Base-by-base conservation (phyloP, 2,113 vertebrate species). In the Corapipo altera region DNA sequence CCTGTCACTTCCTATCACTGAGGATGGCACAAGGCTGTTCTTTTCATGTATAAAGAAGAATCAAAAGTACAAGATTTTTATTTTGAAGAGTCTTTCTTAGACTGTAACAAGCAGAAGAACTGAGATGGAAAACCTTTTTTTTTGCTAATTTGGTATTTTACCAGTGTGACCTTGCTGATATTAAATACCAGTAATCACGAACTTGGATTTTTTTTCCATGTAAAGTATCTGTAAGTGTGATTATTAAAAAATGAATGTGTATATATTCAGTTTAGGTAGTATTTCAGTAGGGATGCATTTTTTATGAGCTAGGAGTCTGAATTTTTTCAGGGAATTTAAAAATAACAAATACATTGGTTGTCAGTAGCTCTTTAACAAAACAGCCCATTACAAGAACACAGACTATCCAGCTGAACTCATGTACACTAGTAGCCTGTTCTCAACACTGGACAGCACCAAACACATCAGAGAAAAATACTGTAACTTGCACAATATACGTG, bases 1-100 rank as follows among this genome's bases (percentile, higher is more conserved):
- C 88, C 96, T 96, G 81, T 91, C 92, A 75, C 80, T 85, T 96
- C 83, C 91, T 88, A 13, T 83, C 80, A 93, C 94, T 44, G 87
- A 95, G 81, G 52, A 62, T 93, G 58, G 70, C 58, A 96, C 73
- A 91, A 93, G 11, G 59, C 84, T 96, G 58, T 91, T 79, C 80
- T 88, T 96, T 93, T 95, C 24, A 48, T 66, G 21, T 54, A 23
- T 64, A 51, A 81, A 21, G 23, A 87, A 62, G 27, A 39, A 84
- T 66, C 54, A 67, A 21, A 71, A 66, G 9, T 59, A 28, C 44
- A 89, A 59, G 28, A 48, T 58, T 93, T 90, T 74, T 84, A 70
- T 95, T 89, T 30, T 82, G 49, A 82, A 61, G n/a, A 75, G 28
- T 66, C 15, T 78, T 81, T 76, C 24, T 67, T 77, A 32, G 18